These are phyloP conservation scores for Holacanthus passer DNA, from an alignment of 2,113 vertebrate species.

Conservation along the genomic window DNA sequence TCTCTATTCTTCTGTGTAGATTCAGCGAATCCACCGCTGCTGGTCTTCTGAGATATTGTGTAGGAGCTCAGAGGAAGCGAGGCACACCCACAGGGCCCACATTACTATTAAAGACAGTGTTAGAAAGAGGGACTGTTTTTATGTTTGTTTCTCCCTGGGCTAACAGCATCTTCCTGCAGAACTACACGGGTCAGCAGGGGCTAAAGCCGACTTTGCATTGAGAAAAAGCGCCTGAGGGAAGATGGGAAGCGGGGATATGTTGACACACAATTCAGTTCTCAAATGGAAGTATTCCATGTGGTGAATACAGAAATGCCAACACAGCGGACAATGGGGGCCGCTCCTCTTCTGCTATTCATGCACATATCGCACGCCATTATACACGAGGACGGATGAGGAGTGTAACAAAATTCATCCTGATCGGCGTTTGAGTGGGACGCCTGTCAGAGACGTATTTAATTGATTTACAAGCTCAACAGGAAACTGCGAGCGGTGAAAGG, in stretches of 20 bases:
- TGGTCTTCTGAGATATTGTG: conserved; percentile 57
- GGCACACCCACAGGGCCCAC: conserved; percentile 54
- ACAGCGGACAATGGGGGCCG: conserved; percentile 36
- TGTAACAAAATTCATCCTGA: conserved; percentile 28
- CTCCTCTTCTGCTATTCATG: conserved; percentile 25
- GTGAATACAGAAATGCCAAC: conserved; percentile 63
- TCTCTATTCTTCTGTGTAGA: conserved; percentile 29
- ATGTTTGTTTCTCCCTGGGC: conserved; percentile 67
- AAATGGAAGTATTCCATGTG: conserved; percentile 59
- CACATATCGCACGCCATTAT: conserved; percentile 1
- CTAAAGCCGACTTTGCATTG: conserved; percentile 71
- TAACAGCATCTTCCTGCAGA: conserved; percentile 65
- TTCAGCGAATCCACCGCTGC: conserved; percentile 41
- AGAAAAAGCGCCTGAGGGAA: conserved; percentile 66
- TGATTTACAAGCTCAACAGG: conserved; percentile 38
- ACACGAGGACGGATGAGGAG: conserved; percentile 8
- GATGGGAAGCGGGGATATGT: conserved; percentile 59
- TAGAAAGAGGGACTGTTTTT: conserved; percentile 52
- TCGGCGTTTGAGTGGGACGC: conserved; percentile 29
- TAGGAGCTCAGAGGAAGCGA: conserved; percentile 39
- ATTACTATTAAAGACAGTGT: conserved; percentile 68
- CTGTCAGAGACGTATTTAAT: conserved; percentile 37
- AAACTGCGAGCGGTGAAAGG: conserved; percentile 27
- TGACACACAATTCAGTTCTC: conserved; percentile 62
- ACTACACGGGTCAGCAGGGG: conserved; percentile 73